Percentiles rank a stretch among this genome's conserved stretches.
Conservation (phyloP, 2,888 invertebrate genomes). For the Drosophila borborema region DNA sequence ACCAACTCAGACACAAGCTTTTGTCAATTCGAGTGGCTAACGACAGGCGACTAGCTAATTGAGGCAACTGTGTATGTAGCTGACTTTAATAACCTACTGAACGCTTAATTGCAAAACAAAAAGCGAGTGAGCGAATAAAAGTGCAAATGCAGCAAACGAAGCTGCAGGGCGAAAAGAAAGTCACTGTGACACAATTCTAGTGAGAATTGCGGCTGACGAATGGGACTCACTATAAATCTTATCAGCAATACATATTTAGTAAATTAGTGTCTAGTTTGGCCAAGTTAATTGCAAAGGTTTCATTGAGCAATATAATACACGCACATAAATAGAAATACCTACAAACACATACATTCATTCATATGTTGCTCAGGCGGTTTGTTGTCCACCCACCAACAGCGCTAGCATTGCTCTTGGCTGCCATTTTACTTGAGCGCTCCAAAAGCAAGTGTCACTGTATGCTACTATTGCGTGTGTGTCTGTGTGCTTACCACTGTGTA, state of each 20-base stretch:
- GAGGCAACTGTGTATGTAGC: slow-evolving; percentile 35
- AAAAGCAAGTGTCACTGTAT: slow-evolving; percentile 65
- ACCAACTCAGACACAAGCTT: slow-evolving; percentile 17
- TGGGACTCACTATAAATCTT: slow-evolving; percentile 26
- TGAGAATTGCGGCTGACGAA: slow-evolving; percentile 37
- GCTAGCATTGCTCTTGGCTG: slow-evolving; percentile 51
- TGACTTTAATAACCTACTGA: slow-evolving; percentile 41
- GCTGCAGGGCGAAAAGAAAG: slow-evolving; percentile 57
- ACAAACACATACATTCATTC: neutral
- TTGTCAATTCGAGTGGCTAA: slow-evolving; percentile 28
- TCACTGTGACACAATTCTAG: slow-evolving; percentile 43
- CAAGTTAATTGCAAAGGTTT: slow-evolving; percentile 29
- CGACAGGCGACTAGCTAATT: slow-evolving; percentile 39
- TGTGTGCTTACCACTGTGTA: slow-evolving; percentile 29
- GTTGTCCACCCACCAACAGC: slow-evolving; percentile 56
- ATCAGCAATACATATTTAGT: slow-evolving; percentile 28
- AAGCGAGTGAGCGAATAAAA: slow-evolving; percentile 23
- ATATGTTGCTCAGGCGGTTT: slow-evolving; percentile 8
- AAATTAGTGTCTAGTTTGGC: slow-evolving; percentile 5
- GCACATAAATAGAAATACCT: neutral
- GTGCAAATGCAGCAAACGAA: slow-evolving; percentile 19
- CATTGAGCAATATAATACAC: slow-evolving; percentile 56
- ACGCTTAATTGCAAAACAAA: slow-evolving; percentile 47
- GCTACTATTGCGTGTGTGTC: slow-evolving; percentile 34
- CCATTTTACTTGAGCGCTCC: slow-evolving; percentile 74